Evolutionary conservation across 2,888 invertebrate species (phyloP).

Genomic region (Sisyra nigra): DNA sequence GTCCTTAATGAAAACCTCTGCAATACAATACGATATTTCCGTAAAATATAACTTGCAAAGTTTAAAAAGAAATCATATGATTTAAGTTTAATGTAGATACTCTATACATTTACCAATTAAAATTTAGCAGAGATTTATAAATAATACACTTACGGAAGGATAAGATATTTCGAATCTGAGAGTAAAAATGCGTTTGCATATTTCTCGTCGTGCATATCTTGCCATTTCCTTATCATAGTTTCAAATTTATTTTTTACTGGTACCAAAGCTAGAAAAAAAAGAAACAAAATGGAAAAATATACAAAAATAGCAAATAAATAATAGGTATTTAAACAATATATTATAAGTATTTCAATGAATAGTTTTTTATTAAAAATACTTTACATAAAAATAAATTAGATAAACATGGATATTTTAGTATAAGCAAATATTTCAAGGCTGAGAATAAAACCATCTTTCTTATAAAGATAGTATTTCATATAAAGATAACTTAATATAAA

Average conservation of each 20-base stretch:
- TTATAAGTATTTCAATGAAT: no score
- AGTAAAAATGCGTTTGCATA: slow-evolving; percentile 45
- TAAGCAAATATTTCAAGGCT: not conserved
- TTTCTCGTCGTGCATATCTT: slow-evolving; percentile 68
- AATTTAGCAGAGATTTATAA: not conserved
- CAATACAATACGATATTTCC: no score
- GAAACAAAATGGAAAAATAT: slow-evolving; percentile 9
- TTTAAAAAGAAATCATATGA: no score
- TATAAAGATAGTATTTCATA: no score
- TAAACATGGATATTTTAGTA: not conserved
- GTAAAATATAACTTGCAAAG: no score
- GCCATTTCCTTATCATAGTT: slow-evolving; percentile 51
- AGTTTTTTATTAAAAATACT: not conserved
- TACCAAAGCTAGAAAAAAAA: slow-evolving; percentile 47
- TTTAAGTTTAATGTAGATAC: no score
- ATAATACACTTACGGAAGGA: slow-evolving; percentile 1
- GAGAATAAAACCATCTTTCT: no score
- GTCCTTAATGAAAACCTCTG: no score
- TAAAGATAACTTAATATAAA: no score
- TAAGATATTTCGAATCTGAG: slow-evolving; percentile 9
- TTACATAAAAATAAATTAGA: slow-evolving; percentile 3
- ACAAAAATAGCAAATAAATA: no score
- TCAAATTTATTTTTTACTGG: slow-evolving; percentile 57
- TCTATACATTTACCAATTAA: no score
- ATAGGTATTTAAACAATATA: no score